A percentile compares a stretch with the other conserved stretches of the same genome.
phyloP scores from a whole-genome alignment of 2,797 vertebrate genomes.

The Netta rufina region DNA sequence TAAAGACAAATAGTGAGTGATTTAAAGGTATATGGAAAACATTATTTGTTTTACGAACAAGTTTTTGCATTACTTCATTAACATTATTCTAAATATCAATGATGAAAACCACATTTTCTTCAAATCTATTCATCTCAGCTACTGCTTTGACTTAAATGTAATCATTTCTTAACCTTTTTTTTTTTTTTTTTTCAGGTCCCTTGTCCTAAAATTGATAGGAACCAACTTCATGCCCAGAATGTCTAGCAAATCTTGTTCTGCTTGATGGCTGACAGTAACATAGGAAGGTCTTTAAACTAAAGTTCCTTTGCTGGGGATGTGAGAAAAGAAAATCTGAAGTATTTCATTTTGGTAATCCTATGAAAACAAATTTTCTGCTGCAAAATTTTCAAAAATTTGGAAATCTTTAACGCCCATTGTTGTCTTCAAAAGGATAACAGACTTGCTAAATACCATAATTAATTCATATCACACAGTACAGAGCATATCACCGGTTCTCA shows the following conservation, averaged over 20 bases:
- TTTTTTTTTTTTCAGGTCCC: background rate
- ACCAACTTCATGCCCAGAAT: background rate
- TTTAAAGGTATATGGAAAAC: background rate
- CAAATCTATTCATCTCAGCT: background rate
- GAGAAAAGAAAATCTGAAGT: background rate
- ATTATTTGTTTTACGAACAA: background rate
- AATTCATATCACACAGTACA: background rate
- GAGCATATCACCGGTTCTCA: background rate
- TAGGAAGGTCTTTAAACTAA: background rate
- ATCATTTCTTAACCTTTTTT: background rate
- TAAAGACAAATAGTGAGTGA: background rate
- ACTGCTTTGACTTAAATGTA: background rate
- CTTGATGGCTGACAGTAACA: background rate
- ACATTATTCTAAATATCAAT: background rate
- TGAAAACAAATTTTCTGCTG: background rate
- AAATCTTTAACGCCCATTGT: rapidly evolving
- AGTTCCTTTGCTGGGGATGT: background rate
- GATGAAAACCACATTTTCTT: background rate
- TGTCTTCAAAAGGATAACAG: background rate
- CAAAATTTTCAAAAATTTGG: background rate
- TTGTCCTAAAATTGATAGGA: background rate
- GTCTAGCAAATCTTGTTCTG: background rate
- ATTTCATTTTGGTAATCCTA: background rate
- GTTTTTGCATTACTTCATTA: background rate
- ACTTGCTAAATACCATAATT: rapidly evolving